Evolutionary conservation across 2,888 invertebrate genomes (phyloP), one percentile per base, ranked within the genome.

Genomic region (Lobophora halterata): DNA sequence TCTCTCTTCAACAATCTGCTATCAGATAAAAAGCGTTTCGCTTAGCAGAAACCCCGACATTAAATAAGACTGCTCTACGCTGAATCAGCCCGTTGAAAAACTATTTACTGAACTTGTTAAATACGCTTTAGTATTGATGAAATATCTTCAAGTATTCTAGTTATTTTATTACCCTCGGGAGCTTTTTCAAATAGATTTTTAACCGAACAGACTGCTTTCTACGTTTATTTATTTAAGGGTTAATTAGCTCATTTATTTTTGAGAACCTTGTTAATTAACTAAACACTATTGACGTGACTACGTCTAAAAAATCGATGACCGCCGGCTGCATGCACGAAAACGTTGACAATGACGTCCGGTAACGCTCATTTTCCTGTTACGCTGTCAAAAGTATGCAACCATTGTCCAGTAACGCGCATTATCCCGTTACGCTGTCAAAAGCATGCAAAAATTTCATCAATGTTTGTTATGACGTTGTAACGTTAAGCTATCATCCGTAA

Each of bases 41-140:
- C 62, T 61, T 56, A 66, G 62, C 58, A 52, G 61, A 55, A 63
- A 61, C 30, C 58, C 58, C 65, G 53, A 65, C 62, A 64, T 69
- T 72, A 71, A 77, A 79, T 72, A 73, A 72, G 65, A 73, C 69
- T 62, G 69, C 74, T 72, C 75, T 67, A 67, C 63, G 71, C 69
- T 65, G 72, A 71, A 65, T 72, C 72, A 71, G 69, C 66, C 46
- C 59, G 53, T 49, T 48, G 44, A 46, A 38, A 55, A 67, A 70
- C 66, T 71, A 66, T 66, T 71, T 63, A 50, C 58, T 49, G 49
- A 62, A 65, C 55, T 69, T 60, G 52, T 57, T 57, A 61, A 63
- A 58, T 52, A 57, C 37, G 18, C 38, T 40, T 46, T 39, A 28
- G 40, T 47, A 51, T 53, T 46, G 52, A 52, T 49, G 37, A 35